Conservation (phyloP, 2,888 invertebrate genomes). For the Cosmia pyralina region DNA sequence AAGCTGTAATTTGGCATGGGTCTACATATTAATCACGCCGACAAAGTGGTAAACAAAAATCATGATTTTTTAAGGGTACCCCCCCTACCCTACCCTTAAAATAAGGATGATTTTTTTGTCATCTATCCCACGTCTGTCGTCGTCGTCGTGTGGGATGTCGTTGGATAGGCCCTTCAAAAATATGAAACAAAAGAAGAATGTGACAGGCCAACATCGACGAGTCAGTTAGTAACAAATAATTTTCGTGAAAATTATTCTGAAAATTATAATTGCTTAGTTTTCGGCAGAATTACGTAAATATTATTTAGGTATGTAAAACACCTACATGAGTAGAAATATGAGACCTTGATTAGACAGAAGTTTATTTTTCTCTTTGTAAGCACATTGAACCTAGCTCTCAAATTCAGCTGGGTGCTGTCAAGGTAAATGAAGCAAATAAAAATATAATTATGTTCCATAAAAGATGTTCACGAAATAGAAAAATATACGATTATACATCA, state of each 20-base stretch:
- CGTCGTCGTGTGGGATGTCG: too few relatives aligned
- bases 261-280: background rate
- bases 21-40: background rate
- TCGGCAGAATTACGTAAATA: background rate
- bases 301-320: constrained; percentile 9
- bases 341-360: background rate
- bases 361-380: constrained; percentile 20
- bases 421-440: constrained; percentile 34
- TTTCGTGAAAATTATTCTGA: too few relatives aligned
- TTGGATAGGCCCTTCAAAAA: too few relatives aligned
- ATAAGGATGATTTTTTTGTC: too few relatives aligned
- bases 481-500: constrained; percentile 10
- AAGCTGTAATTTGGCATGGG: background rate
- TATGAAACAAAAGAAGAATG: too few relatives aligned
- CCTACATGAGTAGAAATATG: background rate
- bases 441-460: constrained; percentile 10
- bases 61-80: too few relatives aligned
- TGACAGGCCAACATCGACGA: too few relatives aligned
- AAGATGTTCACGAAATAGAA: background rate
- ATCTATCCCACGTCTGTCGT: too few relatives aligned
- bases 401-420: constrained; percentile 26
- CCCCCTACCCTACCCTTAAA: too few relatives aligned
- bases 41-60: too few relatives aligned
- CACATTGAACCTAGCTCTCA: constrained; percentile 24
- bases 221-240: too few relatives aligned